Percentiles rank a stretch among this genome's conserved stretches.
Evolutionary conservation across 2,113 vertebrate species (phyloP).

Genomic region (Anguilla japonica): DNA sequence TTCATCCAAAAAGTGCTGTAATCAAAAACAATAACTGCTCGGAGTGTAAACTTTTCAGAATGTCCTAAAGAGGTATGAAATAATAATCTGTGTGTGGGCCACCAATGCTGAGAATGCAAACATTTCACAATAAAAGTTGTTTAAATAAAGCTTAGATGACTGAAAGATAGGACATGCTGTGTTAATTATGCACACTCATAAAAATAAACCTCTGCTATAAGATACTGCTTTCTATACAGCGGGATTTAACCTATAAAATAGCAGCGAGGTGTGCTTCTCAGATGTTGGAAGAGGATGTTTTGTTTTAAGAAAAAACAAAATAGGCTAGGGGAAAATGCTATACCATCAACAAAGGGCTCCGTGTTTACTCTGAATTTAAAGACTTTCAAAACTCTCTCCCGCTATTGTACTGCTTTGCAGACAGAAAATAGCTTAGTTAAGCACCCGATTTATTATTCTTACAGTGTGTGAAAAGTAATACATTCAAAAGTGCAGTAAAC

Average conservation of each 20-base stretch:
- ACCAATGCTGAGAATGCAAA: constrained; percentile 95
- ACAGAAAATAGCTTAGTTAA: constrained; percentile 67
- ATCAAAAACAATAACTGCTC: constrained; percentile 99
- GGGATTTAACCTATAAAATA: constrained; percentile 89
- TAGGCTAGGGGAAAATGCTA: constrained; percentile 54
- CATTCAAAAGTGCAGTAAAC: constrained; percentile 63
- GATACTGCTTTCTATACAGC: constrained; percentile 67
- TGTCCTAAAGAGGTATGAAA: constrained; percentile 91
- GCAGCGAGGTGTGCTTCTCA: constrained; percentile 86
- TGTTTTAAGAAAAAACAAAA: constrained; percentile 76
- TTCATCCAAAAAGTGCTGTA: constrained; percentile 76
- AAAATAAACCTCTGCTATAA: constrained; percentile 97
- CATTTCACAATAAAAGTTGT: constrained; percentile 99
- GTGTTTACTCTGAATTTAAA: constrained; percentile 77
- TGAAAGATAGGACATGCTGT: constrained; percentile 95
- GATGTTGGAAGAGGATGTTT: constrained; percentile 77
- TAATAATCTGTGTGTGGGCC: constrained; percentile 98
- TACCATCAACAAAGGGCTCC: constrained; percentile 72
- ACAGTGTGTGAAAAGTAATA: constrained; percentile 71
- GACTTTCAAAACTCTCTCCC: constrained; percentile 64
- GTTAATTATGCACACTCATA: constrained; percentile 95
- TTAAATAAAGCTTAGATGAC: constrained; percentile 96
- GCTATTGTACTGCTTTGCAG: constrained; percentile 61
- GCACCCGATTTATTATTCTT: constrained; percentile 75
- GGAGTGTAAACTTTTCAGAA: constrained; percentile 82